Evolutionary conservation across 1,140 invertebrate species (phyloP), one percentile per base, ranked within the genome.

Genomic region (Diplogasteroides magnus): DNA sequence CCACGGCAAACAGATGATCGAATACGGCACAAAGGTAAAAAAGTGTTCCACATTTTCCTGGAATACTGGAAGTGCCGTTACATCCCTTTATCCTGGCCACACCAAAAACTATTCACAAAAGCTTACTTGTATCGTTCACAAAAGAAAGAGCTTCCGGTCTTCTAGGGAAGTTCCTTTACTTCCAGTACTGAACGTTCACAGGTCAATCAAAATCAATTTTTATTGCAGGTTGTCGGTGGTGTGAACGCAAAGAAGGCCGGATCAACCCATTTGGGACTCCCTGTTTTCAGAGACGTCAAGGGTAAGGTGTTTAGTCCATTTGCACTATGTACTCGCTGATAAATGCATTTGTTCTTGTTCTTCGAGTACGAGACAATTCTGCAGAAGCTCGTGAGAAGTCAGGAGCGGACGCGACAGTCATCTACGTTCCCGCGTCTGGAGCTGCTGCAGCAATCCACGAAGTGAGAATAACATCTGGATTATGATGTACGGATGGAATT

Each of bases 21-120:
- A 98, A 83, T 99, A 99, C 90, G 95, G 95, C 72, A 97, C 94
- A 2, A 92, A 94, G 83, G n/a, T n/a, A n/a, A n/a, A n/a, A n/a
- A n/a, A n/a, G n/a, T n/a, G n/a, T n/a, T n/a, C n/a, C n/a, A n/a
- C n/a, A n/a, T n/a, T n/a, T n/a, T n/a, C n/a, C n/a, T n/a, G n/a
- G n/a, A n/a, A n/a, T n/a, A n/a, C n/a, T n/a, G n/a, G n/a, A n/a
- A n/a, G n/a, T n/a, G n/a, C n/a, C n/a, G n/a, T n/a, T n/a, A n/a
- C n/a, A n/a, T n/a, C n/a, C n/a, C n/a, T n/a, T n/a, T n/a, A n/a
- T n/a, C n/a, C n/a, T n/a, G n/a, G n/a, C n/a, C n/a, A n/a, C n/a
- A n/a, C n/a, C n/a, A n/a, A n/a, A n/a, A n/a, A n/a, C n/a, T n/a
- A n/a, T n/a, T n/a, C n/a, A n/a, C n/a, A n/a, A n/a, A n/a, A n/a